Percentiles rank a stretch among this genome's conserved stretches.
Conservation (phyloP, 2,113 vertebrate genomes). For the Narcine bancroftii region DNA sequence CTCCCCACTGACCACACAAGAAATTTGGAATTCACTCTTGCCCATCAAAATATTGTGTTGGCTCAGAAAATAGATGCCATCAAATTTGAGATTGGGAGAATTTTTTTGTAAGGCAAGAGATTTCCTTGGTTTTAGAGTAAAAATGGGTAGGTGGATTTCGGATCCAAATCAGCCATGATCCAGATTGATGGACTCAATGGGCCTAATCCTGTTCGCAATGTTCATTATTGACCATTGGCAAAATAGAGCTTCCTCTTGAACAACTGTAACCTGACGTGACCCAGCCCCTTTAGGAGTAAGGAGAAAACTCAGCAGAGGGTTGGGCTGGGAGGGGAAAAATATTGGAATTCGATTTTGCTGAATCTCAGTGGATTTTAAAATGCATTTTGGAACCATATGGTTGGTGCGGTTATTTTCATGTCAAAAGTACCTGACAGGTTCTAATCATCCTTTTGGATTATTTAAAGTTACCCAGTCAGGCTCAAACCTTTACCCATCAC, state of each 20-base stretch:
- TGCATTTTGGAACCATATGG: not conserved
- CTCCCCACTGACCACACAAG: not conserved
- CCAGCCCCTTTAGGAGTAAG: not conserved
- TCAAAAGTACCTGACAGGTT: not conserved
- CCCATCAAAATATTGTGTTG: not conserved
- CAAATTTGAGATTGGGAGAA: not conserved
- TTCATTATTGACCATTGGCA: not conserved
- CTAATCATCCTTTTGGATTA: not conserved
- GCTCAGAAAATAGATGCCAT: not conserved
- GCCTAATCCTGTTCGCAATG: not conserved
- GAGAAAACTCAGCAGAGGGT: not conserved
- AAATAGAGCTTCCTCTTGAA: not conserved
- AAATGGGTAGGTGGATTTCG: not conserved
- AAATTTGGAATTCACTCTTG: not conserved
- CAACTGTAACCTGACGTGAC: not conserved
- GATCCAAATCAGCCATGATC: not conserved
- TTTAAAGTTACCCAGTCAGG: slow-evolving; percentile 20
- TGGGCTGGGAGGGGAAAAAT: too few species aligned
- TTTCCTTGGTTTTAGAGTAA: not conserved
- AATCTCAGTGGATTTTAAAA: not conserved
- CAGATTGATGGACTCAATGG: not conserved
- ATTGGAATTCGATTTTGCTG: not conserved
- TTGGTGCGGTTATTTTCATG: not conserved
- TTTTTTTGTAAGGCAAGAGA: not conserved
- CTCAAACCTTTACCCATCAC: not conserved